Evolutionary conservation across 2,113 vertebrate genomes (phyloP), one percentile per base, ranked within the genome.

Genomic region (Saimiri boliviensis): DNA sequence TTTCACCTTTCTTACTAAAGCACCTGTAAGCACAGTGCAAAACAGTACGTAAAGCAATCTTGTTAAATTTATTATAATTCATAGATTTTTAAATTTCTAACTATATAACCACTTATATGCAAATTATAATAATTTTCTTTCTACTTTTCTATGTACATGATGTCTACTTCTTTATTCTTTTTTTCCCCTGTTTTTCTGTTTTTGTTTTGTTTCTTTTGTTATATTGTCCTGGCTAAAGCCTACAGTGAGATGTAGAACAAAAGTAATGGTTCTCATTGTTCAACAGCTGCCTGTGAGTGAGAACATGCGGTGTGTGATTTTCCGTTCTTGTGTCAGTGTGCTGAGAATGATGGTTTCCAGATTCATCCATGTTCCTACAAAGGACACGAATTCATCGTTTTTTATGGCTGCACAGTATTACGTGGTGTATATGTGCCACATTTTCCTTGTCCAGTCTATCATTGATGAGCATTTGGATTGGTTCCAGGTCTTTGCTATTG

Each of bases 1-100:
- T 97, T 86, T 87, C 54, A 95, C 27, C 42, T 91, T 94, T 97
- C 91, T 98, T 95, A 80, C 20, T 90, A 71, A 96, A 95, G 35
- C 37, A 82, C 58, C 19, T 60, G 90, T 89, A 97, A n/a, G 14
- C 83, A 32, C 32, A 83, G 16, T 16, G n/a, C 6, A 66, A 52
- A 5, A 21, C 45, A 49, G 13, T 47, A 76, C 25, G 27, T 32
- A 47, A 47, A 76, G 7, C 25, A 8, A 76, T 47, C 25, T 76
- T 47, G 4, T 6, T 76, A 86, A 42, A 76, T 45, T 66, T 32
- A 79, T 16, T 68, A 32, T 56, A 63, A 9, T 54, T 68, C 27
- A 68, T 58, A 83, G 9, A 73, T 21, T 56, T 35, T 79, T 60
- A 32, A 42, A 83, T 68, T 88, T n/a, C 23, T 68, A 49, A 21